Evolutionary conservation across 2,797 vertebrate species (phyloP).

Genomic region (Spinus olivaceus): DNA sequence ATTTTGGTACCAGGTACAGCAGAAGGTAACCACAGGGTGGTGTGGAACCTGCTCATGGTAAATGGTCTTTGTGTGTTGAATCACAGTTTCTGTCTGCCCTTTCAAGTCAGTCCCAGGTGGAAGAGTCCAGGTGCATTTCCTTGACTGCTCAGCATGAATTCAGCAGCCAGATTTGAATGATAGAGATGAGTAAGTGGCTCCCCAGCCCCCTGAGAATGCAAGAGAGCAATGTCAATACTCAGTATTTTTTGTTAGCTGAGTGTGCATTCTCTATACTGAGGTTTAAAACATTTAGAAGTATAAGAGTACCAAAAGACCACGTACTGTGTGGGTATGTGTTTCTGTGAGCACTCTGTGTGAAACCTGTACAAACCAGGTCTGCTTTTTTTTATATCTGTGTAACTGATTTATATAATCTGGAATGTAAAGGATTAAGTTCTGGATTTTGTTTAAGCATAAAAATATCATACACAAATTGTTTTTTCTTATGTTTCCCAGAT

Average conservation of each 20-base stretch:
- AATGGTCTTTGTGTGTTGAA: neutral
- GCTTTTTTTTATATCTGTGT: neutral
- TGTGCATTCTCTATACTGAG: neutral
- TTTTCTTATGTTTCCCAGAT: neutral
- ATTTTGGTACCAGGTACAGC: neutral
- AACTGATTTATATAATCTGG: neutral
- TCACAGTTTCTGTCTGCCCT: neutral
- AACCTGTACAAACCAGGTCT: neutral
- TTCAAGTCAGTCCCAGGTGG: neutral
- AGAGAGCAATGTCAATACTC: neutral
- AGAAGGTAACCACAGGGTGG: neutral
- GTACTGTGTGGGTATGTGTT: neutral
- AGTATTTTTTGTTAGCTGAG: fast-evolving
- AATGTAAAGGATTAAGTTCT: neutral
- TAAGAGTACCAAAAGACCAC: neutral
- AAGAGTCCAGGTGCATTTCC: neutral
- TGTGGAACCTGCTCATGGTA: neutral
- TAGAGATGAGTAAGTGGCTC: neutral
- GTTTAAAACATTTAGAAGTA: neutral
- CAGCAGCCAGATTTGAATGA: neutral
- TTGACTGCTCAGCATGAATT: neutral
- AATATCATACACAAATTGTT: neutral
- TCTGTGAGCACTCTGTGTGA: neutral
- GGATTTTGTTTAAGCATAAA: neutral
- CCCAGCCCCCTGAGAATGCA: neutral